Evolutionary conservation across 1,140 invertebrate species (phyloP), one percentile per base, ranked within the genome.

Genomic region (Nasonia longicornis): DNA sequence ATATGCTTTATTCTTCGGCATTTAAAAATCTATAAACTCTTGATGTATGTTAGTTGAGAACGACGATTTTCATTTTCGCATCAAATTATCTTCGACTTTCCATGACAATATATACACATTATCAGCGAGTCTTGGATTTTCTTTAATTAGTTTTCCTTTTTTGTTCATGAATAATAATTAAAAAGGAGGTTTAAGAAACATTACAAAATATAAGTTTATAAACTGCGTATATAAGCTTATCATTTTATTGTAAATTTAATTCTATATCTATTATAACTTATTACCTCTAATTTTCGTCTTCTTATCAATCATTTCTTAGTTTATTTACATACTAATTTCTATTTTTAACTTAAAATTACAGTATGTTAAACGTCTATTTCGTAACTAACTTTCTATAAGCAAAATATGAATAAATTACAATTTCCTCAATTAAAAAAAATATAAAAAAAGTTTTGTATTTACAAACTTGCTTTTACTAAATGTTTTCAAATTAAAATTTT

Each of bases 241-340:
- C 52, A 71, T 82, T 82, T 82, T 82, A 82, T 82, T 82, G 80
- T 78, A 78, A 82, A 82, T 78, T 58, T 58, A 58, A 58, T 58
- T 58, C 77, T 73, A 73, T 74, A 78, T 78, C 80, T 82, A 82
- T 82, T 74, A 82, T 82, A 82, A 82, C 67, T 82, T 78, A 79
- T 82, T 78, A 82, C 29, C 58, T 77, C 75, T 82, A 77, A 58
- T 74, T 82, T 82, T 72, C 31, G 20, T 72, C 69, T 72, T 71
- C 70, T 77, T 72, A 77, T 77, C 74, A 22, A 71, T 76, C 48
- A 81, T 81, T 81, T 72, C 74, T 71, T 67, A 26, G 67, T 77
- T 64, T 81, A 81, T 81, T 81, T 81, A 81, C 80, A 81, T 81
- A 45, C 80, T 81, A 77, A 76, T 74, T 71, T 72, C 26, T 70